Evolutionary conservation across 2,888 invertebrate species (phyloP).

Genomic region (Sesia apiformis): DNA sequence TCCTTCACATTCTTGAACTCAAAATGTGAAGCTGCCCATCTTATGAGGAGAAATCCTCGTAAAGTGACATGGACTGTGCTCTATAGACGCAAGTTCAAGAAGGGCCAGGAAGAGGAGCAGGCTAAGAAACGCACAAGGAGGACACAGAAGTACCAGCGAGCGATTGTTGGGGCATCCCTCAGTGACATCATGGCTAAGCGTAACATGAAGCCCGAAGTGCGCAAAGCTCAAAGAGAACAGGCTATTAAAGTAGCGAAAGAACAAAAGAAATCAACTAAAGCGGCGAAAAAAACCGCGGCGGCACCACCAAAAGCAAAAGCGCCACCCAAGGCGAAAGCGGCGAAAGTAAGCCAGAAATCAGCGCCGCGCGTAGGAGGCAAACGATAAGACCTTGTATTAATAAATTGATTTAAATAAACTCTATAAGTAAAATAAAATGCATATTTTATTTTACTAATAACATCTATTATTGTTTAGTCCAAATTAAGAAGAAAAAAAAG

Average conservation of each 20-base stretch:
- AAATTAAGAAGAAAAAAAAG: no score
- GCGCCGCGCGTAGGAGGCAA: constrained; percentile 98
- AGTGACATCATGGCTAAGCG: constrained; percentile 99
- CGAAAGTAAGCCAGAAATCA: constrained; percentile 90
- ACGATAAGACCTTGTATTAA: constrained; percentile 82
- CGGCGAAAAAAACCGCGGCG: constrained; percentile 86
- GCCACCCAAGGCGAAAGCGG: constrained; percentile 88
- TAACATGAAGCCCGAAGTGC: constrained; percentile 99
- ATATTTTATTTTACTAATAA: no score
- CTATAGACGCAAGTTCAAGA: constrained; percentile 99
- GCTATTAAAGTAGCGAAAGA: constrained; percentile 98
- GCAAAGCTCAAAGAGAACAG: constrained; percentile 98
- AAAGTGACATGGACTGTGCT: constrained; percentile 99
- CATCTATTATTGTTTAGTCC: no score
- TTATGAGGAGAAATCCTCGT: constrained; percentile 99
- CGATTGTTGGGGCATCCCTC: constrained; percentile 97
- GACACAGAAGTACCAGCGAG: constrained; percentile 96
- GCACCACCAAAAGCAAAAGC: constrained; percentile 84
- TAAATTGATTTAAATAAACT: not conserved
- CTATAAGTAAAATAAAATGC: no score
- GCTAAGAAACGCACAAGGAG: constrained; percentile 95
- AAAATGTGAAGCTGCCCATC: constrained; percentile 96
- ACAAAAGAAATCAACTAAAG: constrained; percentile 92
- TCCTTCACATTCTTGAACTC: constrained; percentile 96
- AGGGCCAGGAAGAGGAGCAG: constrained; percentile 97